phyloP scores from a whole-genome alignment of 2,797 vertebrate species.

The Masticophis lateralis region DNA sequence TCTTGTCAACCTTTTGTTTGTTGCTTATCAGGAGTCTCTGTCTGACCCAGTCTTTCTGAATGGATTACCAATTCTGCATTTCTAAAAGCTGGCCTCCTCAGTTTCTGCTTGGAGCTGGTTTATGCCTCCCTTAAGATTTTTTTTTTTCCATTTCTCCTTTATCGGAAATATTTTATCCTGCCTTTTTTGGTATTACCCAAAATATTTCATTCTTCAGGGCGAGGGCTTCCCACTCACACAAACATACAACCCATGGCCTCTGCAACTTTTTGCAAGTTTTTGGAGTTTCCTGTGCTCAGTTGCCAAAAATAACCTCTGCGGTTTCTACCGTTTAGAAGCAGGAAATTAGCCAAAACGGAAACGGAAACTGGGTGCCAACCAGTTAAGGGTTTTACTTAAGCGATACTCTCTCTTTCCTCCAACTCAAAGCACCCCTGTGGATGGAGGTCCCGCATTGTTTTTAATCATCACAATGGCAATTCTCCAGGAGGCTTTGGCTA shows the following conservation, averaged over 20 bases:
- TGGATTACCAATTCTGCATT: too few relatives aligned
- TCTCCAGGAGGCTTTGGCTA: neutral
- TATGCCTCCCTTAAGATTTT: too few relatives aligned
- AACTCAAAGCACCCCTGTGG: neutral
- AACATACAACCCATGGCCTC: neutral
- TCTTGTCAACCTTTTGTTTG: too few relatives aligned
- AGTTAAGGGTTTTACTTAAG: neutral
- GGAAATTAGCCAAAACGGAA: neutral
- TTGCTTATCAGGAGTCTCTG: too few relatives aligned
- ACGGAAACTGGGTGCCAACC: neutral
- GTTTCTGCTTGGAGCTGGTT: too few relatives aligned
- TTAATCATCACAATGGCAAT: neutral
- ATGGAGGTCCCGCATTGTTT: neutral
- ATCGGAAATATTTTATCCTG: too few relatives aligned
- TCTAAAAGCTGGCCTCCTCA: too few relatives aligned
- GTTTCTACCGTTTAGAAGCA: neutral
- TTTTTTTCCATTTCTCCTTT: too few relatives aligned
- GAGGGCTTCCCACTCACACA: neutral
- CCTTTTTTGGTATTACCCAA: too few relatives aligned
- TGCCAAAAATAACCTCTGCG: neutral
- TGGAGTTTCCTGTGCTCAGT: fast-evolving
- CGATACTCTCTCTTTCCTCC: neutral
- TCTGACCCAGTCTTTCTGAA: too few relatives aligned
- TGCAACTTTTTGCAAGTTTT: neutral
- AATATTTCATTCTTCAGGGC: too few relatives aligned